Evolutionary conservation across 2,113 vertebrate genomes (phyloP).

Genomic region (Nanorana parkeri): DNA sequence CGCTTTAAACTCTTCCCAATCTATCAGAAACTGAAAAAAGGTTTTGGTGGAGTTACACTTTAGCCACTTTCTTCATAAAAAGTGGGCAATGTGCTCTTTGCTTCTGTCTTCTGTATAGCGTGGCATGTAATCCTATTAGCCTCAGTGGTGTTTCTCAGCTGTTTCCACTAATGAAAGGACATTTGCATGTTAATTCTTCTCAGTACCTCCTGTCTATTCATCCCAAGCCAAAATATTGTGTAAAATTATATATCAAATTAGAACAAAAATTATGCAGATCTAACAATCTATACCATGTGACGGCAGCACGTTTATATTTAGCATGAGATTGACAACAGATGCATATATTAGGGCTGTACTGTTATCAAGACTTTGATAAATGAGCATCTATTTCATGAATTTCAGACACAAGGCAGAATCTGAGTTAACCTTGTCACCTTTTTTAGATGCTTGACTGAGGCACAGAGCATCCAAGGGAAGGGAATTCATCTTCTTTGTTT

Average conservation of each 20-base stretch:
- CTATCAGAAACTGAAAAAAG: no score
- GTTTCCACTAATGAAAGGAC: slow-evolving; percentile 28
- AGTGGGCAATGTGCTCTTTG: no score
- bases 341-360: not conserved
- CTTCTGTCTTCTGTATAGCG: no score
- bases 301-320: slow-evolving; percentile 14
- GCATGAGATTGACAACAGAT: slow-evolving; percentile 14
- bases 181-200: slow-evolving; percentile 40
- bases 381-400: slow-evolving; percentile 43
- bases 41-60: no score
- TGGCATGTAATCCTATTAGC: slow-evolving; percentile 2
- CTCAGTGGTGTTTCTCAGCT: slow-evolving; percentile 32
- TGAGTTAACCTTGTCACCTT: slow-evolving; percentile 3
- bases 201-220: slow-evolving; percentile 17
- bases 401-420: slow-evolving; percentile 1
- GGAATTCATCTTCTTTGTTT: slow-evolving; percentile 32
- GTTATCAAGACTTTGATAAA: slow-evolving; percentile 36
- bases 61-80: no score
- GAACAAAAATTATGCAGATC: not conserved
- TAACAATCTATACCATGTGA: slow-evolving; percentile 14
- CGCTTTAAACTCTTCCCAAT: no score
- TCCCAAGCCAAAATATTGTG: slow-evolving; percentile 17
- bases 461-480: not conserved
- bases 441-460: slow-evolving; percentile 2
- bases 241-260: slow-evolving; percentile 31